These are phyloP conservation scores for Hippocampus zosterae DNA, from an alignment of 2,113 vertebrate genomes.

Conservation along the genomic window DNA sequence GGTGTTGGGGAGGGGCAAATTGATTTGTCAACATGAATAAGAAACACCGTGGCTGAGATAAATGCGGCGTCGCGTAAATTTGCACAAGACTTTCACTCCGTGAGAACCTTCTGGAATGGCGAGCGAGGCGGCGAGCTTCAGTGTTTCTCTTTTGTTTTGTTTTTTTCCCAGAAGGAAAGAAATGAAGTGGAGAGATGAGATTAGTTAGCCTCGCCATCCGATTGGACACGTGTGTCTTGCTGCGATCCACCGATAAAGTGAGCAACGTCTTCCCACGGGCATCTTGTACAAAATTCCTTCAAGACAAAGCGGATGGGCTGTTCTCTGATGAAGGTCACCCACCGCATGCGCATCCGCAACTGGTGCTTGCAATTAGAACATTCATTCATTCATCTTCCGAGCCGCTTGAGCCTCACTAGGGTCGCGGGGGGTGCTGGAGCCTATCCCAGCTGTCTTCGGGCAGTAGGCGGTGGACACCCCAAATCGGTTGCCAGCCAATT, in stretches of 20 bases:
- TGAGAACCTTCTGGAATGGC: conserved; percentile 43
- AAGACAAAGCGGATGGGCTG: not conserved
- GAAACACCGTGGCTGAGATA: conserved; percentile 22
- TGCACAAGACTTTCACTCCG: conserved; percentile 55
- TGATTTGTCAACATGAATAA: conserved; percentile 39
- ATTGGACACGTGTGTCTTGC: conserved; percentile 41
- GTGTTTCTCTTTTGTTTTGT: not conserved
- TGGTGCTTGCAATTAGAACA: not conserved
- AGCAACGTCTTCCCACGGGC: conserved; percentile 1
- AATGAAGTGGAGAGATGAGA: conserved; percentile 57
- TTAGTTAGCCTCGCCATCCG: conserved; percentile 49
- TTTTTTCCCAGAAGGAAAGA: conserved; percentile 47
- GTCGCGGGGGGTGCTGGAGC: too few species aligned
- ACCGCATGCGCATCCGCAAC: not conserved
- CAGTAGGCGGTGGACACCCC: too few species aligned
- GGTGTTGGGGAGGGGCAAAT: conserved; percentile 7
- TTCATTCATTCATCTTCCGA: too few species aligned
- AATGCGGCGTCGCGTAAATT: conserved; percentile 43
- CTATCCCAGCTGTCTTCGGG: too few species aligned
- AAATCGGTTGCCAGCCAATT: too few species aligned
- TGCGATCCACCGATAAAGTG: conserved; percentile 36
- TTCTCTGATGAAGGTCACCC: not conserved
- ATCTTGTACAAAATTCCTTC: conserved; percentile 1
- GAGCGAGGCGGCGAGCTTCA: conserved; percentile 33
- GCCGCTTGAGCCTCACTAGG: too few species aligned